Evolutionary conservation across 2,888 invertebrate genomes (phyloP).

Genomic region (Drosophila buzzatii): DNA sequence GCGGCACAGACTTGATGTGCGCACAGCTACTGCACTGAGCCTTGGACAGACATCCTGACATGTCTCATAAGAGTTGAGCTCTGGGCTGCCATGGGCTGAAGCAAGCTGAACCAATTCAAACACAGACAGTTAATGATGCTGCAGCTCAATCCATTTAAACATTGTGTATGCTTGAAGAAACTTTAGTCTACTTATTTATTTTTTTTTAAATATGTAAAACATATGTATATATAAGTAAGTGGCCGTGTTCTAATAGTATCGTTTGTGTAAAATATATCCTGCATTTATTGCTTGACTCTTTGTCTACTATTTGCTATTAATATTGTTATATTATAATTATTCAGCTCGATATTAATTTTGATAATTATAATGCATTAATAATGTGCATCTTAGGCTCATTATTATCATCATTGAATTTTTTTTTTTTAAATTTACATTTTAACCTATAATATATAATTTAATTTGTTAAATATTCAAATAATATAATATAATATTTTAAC

Average conservation of each 20-base stretch:
- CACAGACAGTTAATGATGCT: background rate
- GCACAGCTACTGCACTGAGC: background rate
- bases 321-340: background rate
- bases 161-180: constrained; percentile 1
- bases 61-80: background rate
- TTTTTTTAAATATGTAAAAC: background rate
- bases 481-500: too few species aligned
- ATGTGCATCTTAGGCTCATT: too few species aligned
- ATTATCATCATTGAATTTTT: too few species aligned
- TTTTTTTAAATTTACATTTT: too few species aligned
- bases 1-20: background rate
- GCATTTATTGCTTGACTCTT: too few species aligned
- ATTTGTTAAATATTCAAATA: too few species aligned
- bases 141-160: background rate
- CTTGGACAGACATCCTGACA: background rate
- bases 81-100: background rate
- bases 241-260: too few species aligned
- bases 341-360: background rate
- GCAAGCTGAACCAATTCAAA: background rate
- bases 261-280: background rate
- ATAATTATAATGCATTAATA: too few species aligned
- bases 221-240: background rate
- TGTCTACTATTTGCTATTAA: background rate
- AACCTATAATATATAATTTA: too few species aligned
- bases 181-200: background rate